Evolutionary conservation across 1,140 invertebrate genomes (phyloP), one percentile per base, ranked within the genome.

Genomic region (Drosophila ambigua): DNA sequence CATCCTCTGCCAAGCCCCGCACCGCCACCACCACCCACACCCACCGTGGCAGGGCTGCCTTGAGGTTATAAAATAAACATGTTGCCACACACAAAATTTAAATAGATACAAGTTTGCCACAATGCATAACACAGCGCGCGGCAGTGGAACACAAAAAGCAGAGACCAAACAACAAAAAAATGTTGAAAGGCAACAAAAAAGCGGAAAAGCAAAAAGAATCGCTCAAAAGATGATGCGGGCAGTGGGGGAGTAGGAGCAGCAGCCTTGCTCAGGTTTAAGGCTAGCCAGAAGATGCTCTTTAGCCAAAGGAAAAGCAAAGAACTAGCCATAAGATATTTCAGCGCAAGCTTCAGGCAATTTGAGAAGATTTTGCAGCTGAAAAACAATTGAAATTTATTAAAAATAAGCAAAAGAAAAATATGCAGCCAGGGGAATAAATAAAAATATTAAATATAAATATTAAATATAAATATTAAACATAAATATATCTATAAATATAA

Each of bases 31-130:
- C 20, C 20, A 20, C 2, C 31, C 45, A 24, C 52, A 50, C 5
- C 45, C 41, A 39, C 35, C 11, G 72, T 50, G 45, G 11, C 48
- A 54, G 62, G 54, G 45, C 58, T 78, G 83, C 89, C 88, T 88
- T 64, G 63, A 74, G 83, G 88, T 83, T 90, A 90, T 90, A 90
- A 90, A 90, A 90, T 79, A 90, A 90, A 90, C 88, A 90, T 90
- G 88, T 90, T 90, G 88, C 88, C 83, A 79, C 80, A 81, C 87
- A 87, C 79, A 89, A 90, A 90, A 90, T 90, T 90, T 90, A 90
- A 90, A 90, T 90, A 90, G 88, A 90, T 85, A 90, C 88, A 90
- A 90, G 82, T 90, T 90, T 73, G 66, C 67, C 72, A 90, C 63
- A 85, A 77, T 73, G 83, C 80, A 90, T 76, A 90, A 84, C 88